Evolutionary conservation across 2,113 vertebrate species (phyloP).

Genomic region (Solea solea): DNA sequence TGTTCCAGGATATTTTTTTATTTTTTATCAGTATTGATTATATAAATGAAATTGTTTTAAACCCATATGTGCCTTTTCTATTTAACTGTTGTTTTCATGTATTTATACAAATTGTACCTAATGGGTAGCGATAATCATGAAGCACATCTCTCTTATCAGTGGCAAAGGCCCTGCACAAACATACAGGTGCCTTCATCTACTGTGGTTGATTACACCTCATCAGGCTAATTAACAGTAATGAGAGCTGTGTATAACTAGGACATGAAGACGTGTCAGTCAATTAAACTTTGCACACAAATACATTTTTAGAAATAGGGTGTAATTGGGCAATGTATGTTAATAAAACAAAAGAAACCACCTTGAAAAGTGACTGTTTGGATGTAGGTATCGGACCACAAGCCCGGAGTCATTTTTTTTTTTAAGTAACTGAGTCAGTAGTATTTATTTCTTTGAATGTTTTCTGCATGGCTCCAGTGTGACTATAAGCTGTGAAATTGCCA

Average conservation of each 20-base stretch:
- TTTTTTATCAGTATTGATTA: neutral
- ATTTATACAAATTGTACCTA: neutral
- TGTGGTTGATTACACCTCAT: neutral
- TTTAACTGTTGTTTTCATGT: neutral
- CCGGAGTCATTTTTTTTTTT: neutral
- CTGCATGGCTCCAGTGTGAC: neutral
- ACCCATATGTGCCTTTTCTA: neutral
- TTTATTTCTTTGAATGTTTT: neutral
- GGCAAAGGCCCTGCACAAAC: neutral
- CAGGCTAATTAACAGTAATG: neutral
- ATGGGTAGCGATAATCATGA: neutral
- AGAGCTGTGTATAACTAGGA: neutral
- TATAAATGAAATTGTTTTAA: neutral
- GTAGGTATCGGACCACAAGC: neutral
- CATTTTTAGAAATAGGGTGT: neutral
- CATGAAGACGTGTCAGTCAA: neutral
- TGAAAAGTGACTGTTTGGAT: neutral
- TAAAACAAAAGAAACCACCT: neutral
- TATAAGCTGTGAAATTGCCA: neutral
- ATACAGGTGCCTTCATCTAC: slow-evolving; percentile 1
- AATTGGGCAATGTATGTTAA: neutral
- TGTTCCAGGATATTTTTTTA: neutral
- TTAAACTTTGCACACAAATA: neutral
- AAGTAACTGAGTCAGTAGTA: neutral
- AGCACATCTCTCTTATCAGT: neutral